These are phyloP conservation scores for Synergus itoensis DNA, from an alignment of 2,888 invertebrate species.

Conservation along the genomic window DNA sequence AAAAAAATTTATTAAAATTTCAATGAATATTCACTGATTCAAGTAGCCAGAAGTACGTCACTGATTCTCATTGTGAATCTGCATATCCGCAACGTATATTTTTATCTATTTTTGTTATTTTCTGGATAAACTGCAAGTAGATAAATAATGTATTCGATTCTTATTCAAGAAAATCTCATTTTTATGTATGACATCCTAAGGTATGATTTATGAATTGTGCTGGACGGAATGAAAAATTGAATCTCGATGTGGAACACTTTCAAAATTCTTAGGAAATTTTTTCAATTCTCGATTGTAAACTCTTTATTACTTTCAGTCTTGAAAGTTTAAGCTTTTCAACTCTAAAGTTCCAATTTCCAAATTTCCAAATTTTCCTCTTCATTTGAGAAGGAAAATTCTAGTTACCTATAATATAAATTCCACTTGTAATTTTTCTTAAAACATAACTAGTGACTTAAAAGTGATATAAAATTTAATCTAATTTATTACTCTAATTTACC, in stretches of 20 bases:
- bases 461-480: too few relatives aligned
- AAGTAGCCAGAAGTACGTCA: neutral
- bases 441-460: too few relatives aligned
- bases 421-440: neutral
- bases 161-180: constrained; percentile 14
- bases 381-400: neutral
- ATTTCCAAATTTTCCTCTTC: too few relatives aligned
- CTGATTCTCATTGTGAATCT: too few relatives aligned
- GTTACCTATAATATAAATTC: neutral
- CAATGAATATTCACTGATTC: neutral
- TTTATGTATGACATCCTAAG: neutral
- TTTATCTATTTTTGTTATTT: constrained; percentile 17
- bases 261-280: too few relatives aligned
- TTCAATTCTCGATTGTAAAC: neutral
- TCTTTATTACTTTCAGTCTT: neutral
- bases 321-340: neutral
- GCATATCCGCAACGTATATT: neutral
- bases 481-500: too few relatives aligned
- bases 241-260: neutral
- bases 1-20: too few relatives aligned
- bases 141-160: constrained; percentile 38
- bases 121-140: neutral
- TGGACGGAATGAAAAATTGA: constrained; percentile 19
- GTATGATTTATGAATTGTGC: constrained; percentile 19
- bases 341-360: too few relatives aligned